A percentile compares a stretch with the other conserved stretches of the same genome.
Conservation (phyloP, 2,888 invertebrate species). For the Lycia hirtaria region DNA sequence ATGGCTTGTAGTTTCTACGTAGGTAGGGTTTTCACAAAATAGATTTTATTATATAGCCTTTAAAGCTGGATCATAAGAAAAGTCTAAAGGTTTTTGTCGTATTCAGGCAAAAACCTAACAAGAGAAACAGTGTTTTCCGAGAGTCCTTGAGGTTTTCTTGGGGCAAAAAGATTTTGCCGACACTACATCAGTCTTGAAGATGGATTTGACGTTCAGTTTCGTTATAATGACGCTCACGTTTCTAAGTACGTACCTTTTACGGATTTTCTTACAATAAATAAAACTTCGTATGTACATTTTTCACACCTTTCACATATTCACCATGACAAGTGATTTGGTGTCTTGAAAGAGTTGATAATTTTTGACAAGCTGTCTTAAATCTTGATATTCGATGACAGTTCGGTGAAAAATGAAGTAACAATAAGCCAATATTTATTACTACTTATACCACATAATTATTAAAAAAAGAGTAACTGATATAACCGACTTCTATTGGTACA, state of each 20-base stretch:
- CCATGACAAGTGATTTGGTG: too few species aligned
- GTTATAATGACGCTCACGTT: slow-evolving; percentile 22
- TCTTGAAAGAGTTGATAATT: too few species aligned
- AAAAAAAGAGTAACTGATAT: too few species aligned
- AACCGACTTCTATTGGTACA: too few species aligned
- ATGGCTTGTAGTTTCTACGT: slow-evolving; percentile 16
- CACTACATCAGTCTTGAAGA: slow-evolving; percentile 24
- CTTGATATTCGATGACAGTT: too few species aligned
- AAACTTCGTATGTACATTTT: too few species aligned
- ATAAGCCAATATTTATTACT: too few species aligned
- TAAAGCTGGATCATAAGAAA: background rate
- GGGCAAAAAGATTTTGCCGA: slow-evolving; percentile 18
- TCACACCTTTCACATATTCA: too few species aligned
- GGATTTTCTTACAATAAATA: background rate
- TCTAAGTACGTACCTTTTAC: slow-evolving; percentile 5
- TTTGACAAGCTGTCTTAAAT: too few species aligned
- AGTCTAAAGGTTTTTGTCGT: background rate
- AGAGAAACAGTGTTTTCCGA: slow-evolving; percentile 13
- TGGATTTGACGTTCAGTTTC: slow-evolving; percentile 24
- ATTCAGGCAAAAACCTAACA: background rate
- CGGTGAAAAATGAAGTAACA: too few species aligned
- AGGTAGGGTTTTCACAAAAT: too few species aligned
- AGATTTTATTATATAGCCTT: background rate
- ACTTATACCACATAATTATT: too few species aligned
- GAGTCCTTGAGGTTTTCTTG: slow-evolving; percentile 17